These are phyloP conservation scores for Drosophila ironensis DNA, from an alignment of 1,140 invertebrate genomes.

Conservation along the genomic window DNA sequence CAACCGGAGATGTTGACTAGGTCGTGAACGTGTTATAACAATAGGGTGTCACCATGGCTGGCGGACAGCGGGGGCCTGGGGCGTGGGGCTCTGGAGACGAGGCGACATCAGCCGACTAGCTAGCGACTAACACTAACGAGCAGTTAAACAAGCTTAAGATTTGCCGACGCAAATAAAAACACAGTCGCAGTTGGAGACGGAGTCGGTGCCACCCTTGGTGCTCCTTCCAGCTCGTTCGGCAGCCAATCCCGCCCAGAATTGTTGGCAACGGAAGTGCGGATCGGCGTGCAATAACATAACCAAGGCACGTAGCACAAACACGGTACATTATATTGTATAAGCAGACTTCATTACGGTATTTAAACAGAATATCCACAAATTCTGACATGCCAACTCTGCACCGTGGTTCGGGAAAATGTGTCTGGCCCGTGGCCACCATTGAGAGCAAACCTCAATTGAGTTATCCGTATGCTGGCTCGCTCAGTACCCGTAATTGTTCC, in stretches of 20 bases:
- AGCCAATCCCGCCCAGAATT: slow-evolving; percentile 2
- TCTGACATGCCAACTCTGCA: slow-evolving; percentile 70
- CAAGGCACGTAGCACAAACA: slow-evolving; percentile 81
- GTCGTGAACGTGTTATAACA: slow-evolving; percentile 73
- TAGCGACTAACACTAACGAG: slow-evolving; percentile 74
- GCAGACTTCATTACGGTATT: slow-evolving; percentile 82
- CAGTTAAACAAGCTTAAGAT: slow-evolving; percentile 81
- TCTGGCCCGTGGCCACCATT: not conserved
- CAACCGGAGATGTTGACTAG: slow-evolving; percentile 49
- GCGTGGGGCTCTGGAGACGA: not conserved
- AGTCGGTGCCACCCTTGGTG: not conserved
- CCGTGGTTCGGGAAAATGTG: slow-evolving; percentile 24
- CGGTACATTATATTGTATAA: slow-evolving; percentile 81
- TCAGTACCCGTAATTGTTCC: slow-evolving; percentile 9
- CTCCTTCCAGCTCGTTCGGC: not conserved
- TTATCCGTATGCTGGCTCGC: slow-evolving; percentile 11
- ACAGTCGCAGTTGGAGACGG: slow-evolving; percentile 36
- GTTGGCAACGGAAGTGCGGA: slow-evolving; percentile 55
- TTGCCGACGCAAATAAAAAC: slow-evolving; percentile 77
- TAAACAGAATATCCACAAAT: slow-evolving; percentile 81
- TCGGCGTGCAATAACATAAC: slow-evolving; percentile 79
- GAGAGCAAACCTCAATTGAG: slow-evolving; percentile 1
- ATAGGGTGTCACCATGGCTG: slow-evolving; percentile 62
- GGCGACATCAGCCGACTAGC: slow-evolving; percentile 29
- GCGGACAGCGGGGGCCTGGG: not conserved